Conservation (phyloP, 2,113 vertebrate species). For the Taxidea taxus region DNA sequence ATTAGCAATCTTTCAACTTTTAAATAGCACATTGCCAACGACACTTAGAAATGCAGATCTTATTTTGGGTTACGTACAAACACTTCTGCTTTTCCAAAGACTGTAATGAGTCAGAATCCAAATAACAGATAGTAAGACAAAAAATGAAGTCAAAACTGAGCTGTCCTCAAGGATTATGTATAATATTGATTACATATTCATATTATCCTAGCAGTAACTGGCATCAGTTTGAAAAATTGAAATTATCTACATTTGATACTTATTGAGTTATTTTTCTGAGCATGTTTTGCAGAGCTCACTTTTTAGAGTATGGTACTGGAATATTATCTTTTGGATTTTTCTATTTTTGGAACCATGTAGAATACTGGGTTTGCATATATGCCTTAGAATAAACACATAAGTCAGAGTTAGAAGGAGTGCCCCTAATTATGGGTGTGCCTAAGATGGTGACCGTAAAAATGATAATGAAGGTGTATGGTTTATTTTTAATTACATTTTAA, state of each 20-base stretch:
- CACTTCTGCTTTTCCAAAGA: neutral
- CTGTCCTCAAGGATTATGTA: neutral
- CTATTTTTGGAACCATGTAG: neutral
- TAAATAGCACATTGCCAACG: constrained; percentile 48
- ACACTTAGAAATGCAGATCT: neutral
- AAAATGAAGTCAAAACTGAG: neutral
- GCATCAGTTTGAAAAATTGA: neutral
- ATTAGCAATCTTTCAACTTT: constrained; percentile 58
- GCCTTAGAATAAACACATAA: neutral
- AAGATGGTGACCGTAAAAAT: neutral
- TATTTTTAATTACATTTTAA: neutral
- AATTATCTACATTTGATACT: neutral
- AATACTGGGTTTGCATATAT: neutral
- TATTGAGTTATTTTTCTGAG: neutral
- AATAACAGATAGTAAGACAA: neutral
- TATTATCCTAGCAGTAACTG: neutral
- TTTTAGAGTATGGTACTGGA: neutral
- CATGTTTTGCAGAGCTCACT: neutral
- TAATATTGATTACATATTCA: neutral
- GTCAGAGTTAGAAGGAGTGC: neutral
- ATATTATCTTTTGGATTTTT: neutral
- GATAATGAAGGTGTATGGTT: neutral
- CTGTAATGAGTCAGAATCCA: neutral
- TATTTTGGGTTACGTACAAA: neutral
- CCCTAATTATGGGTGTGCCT: neutral